Percentiles rank a stretch among this genome's conserved stretches.
Conservation (phyloP, 92 coral and sea anemone genomes). For the Palythoa heliodiscus region DNA sequence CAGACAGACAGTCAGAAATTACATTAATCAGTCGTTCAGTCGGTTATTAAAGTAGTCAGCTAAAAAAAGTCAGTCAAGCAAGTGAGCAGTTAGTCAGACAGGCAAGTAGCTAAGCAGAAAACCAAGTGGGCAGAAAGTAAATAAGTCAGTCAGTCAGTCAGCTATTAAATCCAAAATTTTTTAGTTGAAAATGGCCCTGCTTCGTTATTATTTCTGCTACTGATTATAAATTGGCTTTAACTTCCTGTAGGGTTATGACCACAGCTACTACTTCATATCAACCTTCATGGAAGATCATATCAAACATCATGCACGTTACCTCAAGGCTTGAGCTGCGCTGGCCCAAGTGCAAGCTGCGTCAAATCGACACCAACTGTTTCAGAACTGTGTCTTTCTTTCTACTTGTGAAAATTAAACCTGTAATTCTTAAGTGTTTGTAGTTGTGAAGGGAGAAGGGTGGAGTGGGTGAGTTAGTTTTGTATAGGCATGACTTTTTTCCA, state of each 20-base stretch:
- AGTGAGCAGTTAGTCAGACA: too few relatives aligned
- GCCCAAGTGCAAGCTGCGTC: background rate
- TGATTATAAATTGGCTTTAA: background rate
- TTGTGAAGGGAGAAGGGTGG: too few relatives aligned
- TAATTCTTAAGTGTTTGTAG: too few relatives aligned
- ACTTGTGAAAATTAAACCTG: too few relatives aligned
- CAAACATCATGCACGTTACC: slow-evolving; percentile 82
- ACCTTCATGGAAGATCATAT: slow-evolving; percentile 92
- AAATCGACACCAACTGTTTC: background rate
- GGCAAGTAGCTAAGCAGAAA: too few relatives aligned
- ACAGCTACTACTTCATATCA: slow-evolving; percentile 82
- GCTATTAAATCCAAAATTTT: background rate
- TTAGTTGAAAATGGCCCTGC: too few relatives aligned
- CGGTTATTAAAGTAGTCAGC: background rate
- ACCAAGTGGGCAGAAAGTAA: too few relatives aligned
- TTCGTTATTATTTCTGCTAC: background rate
- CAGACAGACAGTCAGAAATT: background rate
- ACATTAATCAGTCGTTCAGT: background rate
- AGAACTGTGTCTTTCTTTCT: background rate
- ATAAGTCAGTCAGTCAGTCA: too few relatives aligned
- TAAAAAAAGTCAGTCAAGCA: background rate
- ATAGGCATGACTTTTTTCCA: too few relatives aligned
- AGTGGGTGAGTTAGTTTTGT: too few relatives aligned
- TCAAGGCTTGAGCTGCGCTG: slow-evolving; percentile 59
- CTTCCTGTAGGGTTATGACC: slow-evolving; percentile 85